A percentile compares a stretch with the other conserved stretches of the same genome.
Evolutionary conservation across 2,113 vertebrate genomes (phyloP).

Genomic region (Marmota monax): DNA sequence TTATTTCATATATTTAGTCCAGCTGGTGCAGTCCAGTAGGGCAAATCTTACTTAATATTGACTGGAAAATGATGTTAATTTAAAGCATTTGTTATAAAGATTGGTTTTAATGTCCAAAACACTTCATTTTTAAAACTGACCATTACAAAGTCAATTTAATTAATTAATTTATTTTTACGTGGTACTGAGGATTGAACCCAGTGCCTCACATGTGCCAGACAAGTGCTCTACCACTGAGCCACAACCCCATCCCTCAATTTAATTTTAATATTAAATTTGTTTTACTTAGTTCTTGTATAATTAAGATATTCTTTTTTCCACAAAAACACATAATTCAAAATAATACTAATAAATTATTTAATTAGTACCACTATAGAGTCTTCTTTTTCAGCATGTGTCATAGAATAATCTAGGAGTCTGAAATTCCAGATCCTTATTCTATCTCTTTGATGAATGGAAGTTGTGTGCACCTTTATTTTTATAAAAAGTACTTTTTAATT

Average conservation of each 20-base stretch:
- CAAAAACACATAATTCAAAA: not conserved
- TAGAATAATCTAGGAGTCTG: not conserved
- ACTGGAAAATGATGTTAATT: slow-evolving; percentile 82
- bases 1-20: not conserved
- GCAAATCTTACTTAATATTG: not conserved
- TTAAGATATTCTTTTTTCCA: not conserved
- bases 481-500: not conserved
- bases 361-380: not conserved
- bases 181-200: too few relatives aligned
- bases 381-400: not conserved
- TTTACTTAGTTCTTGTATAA: not conserved
- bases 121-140: not conserved
- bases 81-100: slow-evolving; percentile 86
- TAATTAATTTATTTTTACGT: too few relatives aligned
- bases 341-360: not conserved
- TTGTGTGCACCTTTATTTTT: slow-evolving; percentile 17
- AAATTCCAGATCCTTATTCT: slow-evolving; percentile 8
- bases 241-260: too few relatives aligned
- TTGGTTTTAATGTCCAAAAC: slow-evolving; percentile 82
- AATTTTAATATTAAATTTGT: slow-evolving; percentile 14
- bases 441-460: not conserved
- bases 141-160: not conserved
- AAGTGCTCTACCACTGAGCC: too few relatives aligned
- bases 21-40: not conserved
- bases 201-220: too few relatives aligned